Evolutionary conservation across 2,797 vertebrate genomes (phyloP), one percentile per base, ranked within the genome.

Genomic region (Babyrousa celebensis): DNA sequence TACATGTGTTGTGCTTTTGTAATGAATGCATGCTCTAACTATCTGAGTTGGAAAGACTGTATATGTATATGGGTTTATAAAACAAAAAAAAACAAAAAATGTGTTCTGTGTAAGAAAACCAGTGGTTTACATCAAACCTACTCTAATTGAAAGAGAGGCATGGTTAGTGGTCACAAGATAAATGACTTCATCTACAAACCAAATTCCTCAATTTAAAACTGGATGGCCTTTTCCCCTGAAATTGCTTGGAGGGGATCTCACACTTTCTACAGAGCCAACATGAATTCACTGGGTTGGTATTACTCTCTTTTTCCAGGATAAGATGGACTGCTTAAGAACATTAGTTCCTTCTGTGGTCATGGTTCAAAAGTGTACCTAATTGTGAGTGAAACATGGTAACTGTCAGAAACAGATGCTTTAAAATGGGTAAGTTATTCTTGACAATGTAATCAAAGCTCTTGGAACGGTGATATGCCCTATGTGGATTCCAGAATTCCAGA

Each of bases 181-280:
- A 82, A 87, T 93, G 82, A 40, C 40, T 93, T 96, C 78, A 85
- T 80, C n/a, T 36, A 60, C 71, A 93, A 85, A 94, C 58, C 65
- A 94, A 80, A 94, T 92, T 80, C n/a, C 74, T 90, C 56, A 29
- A 12, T 89, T 97, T 94, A 96, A 94, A 89, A 48, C n/a, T 75
- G 80, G 60, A 78, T 43, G 27, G 14, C 12, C 25, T 25, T 67
- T 96, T 70, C 32, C 89, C 85, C 75, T 70, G 27, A 78, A 93
- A 80, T 62, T 68, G 54, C 86, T 58, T 65, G 89, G 65, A 80
- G 8, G 62, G 67, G 65, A 62, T 86, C 63, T 85, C 48, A 92
- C 36, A 15, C 60, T 89, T 82, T 18, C 7, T 40, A 65, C 4
- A 85, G 74, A 15, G 56, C 48, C 70, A 77, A 25, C 67, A 40